A percentile compares a stretch with the other conserved stretches of the same genome.
These are phyloP conservation scores for Pachyseris speciosa DNA, from an alignment of 64 coral and sea anemone species.

Conservation along the genomic window DNA sequence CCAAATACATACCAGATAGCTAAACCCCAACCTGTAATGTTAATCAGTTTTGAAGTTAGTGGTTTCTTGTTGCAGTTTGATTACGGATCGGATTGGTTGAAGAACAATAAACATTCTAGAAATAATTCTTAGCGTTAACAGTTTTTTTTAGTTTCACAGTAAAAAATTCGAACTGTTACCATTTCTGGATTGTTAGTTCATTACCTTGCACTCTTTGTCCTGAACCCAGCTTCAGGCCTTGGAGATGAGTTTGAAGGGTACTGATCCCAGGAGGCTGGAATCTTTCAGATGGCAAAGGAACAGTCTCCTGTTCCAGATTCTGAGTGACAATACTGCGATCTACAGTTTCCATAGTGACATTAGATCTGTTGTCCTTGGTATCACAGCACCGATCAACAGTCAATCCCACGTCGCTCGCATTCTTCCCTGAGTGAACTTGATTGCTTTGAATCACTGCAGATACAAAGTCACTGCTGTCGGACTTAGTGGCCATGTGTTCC, in stretches of 20 bases:
- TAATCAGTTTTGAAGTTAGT: too few species aligned
- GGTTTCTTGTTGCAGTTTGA: too few species aligned
- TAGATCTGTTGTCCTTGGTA: background rate
- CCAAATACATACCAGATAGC: too few species aligned
- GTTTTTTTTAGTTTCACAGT: too few species aligned
- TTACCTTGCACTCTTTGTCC: slow-evolving; percentile 34
- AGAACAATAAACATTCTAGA: too few species aligned
- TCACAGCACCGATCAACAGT: slow-evolving; percentile 11
- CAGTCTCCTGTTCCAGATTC: slow-evolving; percentile 15
- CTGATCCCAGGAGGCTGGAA: background rate
- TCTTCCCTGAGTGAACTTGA: background rate
- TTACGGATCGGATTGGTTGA: too few species aligned
- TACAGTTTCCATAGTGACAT: slow-evolving; percentile 14
- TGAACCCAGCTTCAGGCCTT: background rate
- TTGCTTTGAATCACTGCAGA: background rate
- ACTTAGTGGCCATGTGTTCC: background rate
- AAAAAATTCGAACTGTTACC: too few species aligned
- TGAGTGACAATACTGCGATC: slow-evolving; percentile 37
- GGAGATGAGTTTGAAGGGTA: background rate
- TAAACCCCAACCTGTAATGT: too few species aligned
- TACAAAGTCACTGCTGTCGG: background rate
- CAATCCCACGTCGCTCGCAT: background rate
- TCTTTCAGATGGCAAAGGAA: background rate
- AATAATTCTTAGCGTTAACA: too few species aligned
- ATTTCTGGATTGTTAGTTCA: background rate